phyloP scores from a whole-genome alignment of 2,888 invertebrate genomes.

The Hylaea fasciaria region DNA sequence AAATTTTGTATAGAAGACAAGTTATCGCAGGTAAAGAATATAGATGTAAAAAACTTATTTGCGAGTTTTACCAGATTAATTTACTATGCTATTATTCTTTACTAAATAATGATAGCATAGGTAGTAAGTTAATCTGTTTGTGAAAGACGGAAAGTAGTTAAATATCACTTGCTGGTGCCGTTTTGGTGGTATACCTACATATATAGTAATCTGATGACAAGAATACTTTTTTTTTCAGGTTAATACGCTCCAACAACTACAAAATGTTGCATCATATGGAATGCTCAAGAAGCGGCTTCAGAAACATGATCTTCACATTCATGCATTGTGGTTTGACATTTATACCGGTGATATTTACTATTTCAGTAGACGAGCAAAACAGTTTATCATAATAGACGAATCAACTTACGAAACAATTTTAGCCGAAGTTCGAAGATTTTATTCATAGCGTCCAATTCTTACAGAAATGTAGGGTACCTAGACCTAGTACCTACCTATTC shows the following conservation, averaged over 20 bases:
- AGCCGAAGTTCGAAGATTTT: conserved; percentile 91
- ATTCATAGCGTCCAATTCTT: conserved; percentile 82
- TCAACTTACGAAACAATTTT: conserved; percentile 89
- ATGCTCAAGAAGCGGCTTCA: conserved; percentile 93
- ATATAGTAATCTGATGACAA: no score
- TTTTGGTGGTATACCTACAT: no score
- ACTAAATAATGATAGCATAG: no score
- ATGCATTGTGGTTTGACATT: conserved; percentile 99
- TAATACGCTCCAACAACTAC: conserved; percentile 95
- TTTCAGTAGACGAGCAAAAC: conserved; percentile 94
- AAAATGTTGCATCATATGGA: conserved; percentile 96
- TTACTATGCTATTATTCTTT: no score
- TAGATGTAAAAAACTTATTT: neutral
- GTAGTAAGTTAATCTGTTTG: no score
- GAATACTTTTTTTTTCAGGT: conserved; percentile 80
- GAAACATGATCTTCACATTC: conserved; percentile 93
- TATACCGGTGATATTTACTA: conserved; percentile 98
- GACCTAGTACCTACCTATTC: no score
- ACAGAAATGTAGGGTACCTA: no score
- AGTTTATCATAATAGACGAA: conserved; percentile 95
- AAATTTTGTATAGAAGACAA: conserved; percentile 95
- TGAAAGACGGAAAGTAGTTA: no score
- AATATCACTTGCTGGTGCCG: no score
- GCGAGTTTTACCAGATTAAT: no score
- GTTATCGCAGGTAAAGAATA: conserved; percentile 91